Base-by-base conservation (phyloP, 2,888 invertebrate species). In the Coleophora flavipennella region DNA sequence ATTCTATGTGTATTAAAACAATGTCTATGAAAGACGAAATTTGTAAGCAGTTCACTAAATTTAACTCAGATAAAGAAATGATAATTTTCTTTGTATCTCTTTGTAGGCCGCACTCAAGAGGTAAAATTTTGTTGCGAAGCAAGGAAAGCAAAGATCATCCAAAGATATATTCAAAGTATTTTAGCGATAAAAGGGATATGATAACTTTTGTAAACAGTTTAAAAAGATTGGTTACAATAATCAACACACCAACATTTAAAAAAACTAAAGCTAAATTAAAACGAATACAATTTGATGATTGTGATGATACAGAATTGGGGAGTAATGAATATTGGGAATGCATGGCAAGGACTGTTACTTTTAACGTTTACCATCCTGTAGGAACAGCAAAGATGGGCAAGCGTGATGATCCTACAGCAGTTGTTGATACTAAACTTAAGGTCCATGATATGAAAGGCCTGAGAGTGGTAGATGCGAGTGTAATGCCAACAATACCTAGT, bases 371-470 rank as follows among this genome's bases (percentile, higher is more conserved):
- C 40, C 83, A 83, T 55, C 83, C 78, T 10, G 77, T 74, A 1
- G 83, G 83, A 6, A 81, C 83, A 8, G 75, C 69, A 12, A 80
- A 76, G 47, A 83, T 83, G 83, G 83, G 83, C 0, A 60, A 51
- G 42, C 14, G 32, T 10, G 51, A 44, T 26, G 78, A 80, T 42
- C 48, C 57, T 6, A 56, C 59, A 0, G 51, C 76, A 33, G 83
- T 83, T 38, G 73, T 83, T 7, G 67, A 76, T 43, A 64, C 48
- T 38, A 63, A 59, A 46, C 49, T 83, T 1, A 66, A 53, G 44
- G 75, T 83, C 0, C 48, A 55, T 20, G 75, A 75, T 35, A 46
- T 80, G 1, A 55, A 63, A 27, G 57, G 67, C 1, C 43, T 83
- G 14, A 62, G 81, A 46, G 67, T 83, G 0, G 72, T 72, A 0